A percentile compares a stretch with the other conserved stretches of the same genome.
These are phyloP conservation scores for Heliconius charithonia DNA, from an alignment of 2,888 invertebrate species.

Conservation along the genomic window DNA sequence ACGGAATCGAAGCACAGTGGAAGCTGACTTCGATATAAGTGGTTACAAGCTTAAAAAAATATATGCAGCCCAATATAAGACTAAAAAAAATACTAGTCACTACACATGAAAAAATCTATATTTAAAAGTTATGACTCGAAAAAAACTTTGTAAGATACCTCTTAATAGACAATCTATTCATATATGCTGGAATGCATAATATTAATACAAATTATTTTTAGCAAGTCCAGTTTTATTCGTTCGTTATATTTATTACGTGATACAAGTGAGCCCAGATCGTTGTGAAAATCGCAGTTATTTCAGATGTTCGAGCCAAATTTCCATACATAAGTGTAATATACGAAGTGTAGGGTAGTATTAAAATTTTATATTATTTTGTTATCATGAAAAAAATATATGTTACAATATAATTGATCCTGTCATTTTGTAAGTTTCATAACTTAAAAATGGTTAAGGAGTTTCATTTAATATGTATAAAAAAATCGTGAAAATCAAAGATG, in stretches of 20 bases:
- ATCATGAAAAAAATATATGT: not conserved
- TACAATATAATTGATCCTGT: not conserved
- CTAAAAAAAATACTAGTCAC: not conserved
- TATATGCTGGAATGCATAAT: conserved; percentile 40
- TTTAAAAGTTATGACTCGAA: not conserved
- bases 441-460: too few species aligned
- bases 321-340: conserved; percentile 41
- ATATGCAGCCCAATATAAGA: not conserved
- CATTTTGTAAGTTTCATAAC: too few species aligned
- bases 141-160: not conserved
- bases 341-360: not conserved
- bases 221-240: conserved; percentile 42
- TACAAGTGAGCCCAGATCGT: conserved; percentile 59
- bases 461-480: too few species aligned
- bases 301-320: conserved; percentile 66
- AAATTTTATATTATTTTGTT: not conserved
- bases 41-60: not conserved
- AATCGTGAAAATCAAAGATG: too few species aligned
- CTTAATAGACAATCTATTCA: conserved; percentile 17
- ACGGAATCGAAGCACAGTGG: not conserved
- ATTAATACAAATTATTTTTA: conserved; percentile 43
- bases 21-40: not conserved
- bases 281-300: conserved; percentile 69
- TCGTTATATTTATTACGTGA: conserved; percentile 49
- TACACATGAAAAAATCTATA: not conserved